These are phyloP conservation scores for Pangasianodon gigas DNA, from an alignment of 2,113 vertebrate genomes.

Conservation along the genomic window DNA sequence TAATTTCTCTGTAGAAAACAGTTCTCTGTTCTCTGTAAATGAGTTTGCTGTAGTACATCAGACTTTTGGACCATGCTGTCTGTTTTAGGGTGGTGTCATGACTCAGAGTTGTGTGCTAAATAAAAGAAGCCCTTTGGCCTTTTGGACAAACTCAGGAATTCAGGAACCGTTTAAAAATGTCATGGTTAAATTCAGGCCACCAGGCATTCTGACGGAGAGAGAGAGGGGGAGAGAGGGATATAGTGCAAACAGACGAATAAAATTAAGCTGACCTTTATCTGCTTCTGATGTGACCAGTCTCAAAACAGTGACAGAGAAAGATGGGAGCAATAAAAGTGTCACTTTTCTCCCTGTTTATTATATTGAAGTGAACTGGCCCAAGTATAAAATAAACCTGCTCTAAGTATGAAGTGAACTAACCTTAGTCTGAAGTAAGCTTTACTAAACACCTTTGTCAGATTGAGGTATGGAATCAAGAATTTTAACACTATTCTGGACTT, in stretches of 20 bases:
- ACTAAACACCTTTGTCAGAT: not conserved
- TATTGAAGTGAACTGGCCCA: not conserved
- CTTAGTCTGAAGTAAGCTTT: not conserved
- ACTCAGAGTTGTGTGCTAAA: not conserved
- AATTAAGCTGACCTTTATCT: slow-evolving; percentile 28
- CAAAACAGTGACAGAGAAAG: not conserved
- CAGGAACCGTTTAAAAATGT: slow-evolving; percentile 28
- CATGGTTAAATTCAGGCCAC: not conserved
- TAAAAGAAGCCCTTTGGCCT: not conserved
- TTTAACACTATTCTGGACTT: not conserved
- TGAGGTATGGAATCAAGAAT: not conserved
- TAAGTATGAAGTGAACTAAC: not conserved
- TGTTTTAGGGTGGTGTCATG: not conserved
- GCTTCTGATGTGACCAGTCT: slow-evolving; percentile 4
- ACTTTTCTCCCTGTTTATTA: slow-evolving; percentile 3
- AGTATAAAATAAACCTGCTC: not conserved
- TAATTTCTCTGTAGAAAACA: not conserved
- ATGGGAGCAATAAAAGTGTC: not conserved
- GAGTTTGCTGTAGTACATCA: not conserved
- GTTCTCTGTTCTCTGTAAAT: too few species aligned
- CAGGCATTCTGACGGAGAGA: not conserved
- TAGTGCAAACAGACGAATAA: slow-evolving; percentile 59
- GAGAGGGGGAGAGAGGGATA: not conserved
- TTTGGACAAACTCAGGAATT: slow-evolving; percentile 32
- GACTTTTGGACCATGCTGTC: not conserved